Conservation (phyloP, 2,888 invertebrate genomes). For the Syrista parreyssii region DNA sequence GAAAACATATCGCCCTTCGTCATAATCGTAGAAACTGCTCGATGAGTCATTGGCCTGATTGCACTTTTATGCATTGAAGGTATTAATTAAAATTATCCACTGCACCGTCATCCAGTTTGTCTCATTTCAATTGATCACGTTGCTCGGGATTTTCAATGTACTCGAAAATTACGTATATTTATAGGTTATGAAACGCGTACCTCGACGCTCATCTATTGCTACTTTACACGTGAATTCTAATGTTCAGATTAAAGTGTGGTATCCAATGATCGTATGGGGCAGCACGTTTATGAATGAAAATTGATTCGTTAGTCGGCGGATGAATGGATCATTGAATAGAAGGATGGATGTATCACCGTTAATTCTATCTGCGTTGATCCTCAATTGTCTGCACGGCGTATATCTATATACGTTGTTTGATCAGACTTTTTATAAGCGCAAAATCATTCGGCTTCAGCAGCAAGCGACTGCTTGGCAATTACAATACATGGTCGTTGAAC, state of each 20-base stretch:
- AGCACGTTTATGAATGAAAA: neutral
- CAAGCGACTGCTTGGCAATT: neutral
- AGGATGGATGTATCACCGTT: neutral
- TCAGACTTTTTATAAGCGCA: neutral
- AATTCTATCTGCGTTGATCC: neutral
- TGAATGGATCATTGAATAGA: neutral
- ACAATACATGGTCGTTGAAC: slow-evolving; percentile 13
- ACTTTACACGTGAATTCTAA: neutral
- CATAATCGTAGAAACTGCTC: neutral
- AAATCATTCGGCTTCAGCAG: neutral
- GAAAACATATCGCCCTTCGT: neutral
- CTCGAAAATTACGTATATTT: neutral
- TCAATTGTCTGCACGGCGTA: neutral
- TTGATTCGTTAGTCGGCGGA: neutral
- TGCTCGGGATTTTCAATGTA: neutral
- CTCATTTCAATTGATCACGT: neutral
- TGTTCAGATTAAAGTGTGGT: neutral
- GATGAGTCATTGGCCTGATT: neutral
- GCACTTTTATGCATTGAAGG: neutral
- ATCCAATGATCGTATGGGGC: neutral
- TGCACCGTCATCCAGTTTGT: neutral
- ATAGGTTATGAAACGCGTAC: neutral
- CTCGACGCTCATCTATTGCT: neutral
- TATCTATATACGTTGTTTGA: neutral
- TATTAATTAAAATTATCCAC: neutral